phyloP scores from a whole-genome alignment of 2,888 invertebrate genomes.

The Hanleya hanleyi region DNA sequence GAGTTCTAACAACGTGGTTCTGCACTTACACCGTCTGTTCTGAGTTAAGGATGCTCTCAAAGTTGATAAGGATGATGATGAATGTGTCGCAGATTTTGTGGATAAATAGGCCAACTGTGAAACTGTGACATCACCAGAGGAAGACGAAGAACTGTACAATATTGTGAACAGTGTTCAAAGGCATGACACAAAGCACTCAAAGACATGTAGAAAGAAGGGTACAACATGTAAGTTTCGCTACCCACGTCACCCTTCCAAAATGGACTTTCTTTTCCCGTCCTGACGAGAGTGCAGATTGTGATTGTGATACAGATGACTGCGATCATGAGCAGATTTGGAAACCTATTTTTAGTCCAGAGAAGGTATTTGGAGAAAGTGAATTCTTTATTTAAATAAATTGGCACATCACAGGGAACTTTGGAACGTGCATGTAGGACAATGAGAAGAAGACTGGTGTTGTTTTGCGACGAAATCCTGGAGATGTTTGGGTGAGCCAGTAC shows the following conservation, averaged over 20 bases:
- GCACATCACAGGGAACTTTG: conserved; percentile 10
- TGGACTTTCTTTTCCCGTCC: conserved; percentile 9
- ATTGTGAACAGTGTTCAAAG: conserved; percentile 7
- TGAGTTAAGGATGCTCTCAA: no score
- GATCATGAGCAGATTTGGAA: conserved; percentile 19
- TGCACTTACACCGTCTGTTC: no score
- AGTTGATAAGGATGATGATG: conserved; percentile 2
- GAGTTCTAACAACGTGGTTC: no score
- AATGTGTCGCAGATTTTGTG: neutral
- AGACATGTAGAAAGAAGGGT: conserved; percentile 8
- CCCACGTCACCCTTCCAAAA: neutral
- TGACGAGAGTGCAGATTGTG: neutral
- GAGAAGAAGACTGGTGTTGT: conserved; percentile 16
- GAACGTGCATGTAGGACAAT: conserved; percentile 21
- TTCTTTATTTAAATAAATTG: conserved; percentile 13
- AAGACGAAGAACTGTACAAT: conserved; percentile 4
- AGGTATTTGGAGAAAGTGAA: neutral
- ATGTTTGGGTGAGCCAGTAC: conserved; percentile 39
- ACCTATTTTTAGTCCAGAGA: neutral
- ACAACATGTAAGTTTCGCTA: neutral
- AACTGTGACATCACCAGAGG: neutral
- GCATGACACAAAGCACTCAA: conserved; percentile 1
- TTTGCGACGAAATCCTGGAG: conserved; percentile 19
- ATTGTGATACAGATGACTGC: neutral
- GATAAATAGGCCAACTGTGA: conserved; percentile 8